A percentile compares a stretch with the other conserved stretches of the same genome.
These are phyloP conservation scores for Spodoptera frugiperda DNA, from an alignment of 1,140 invertebrate genomes.

Conservation along the genomic window DNA sequence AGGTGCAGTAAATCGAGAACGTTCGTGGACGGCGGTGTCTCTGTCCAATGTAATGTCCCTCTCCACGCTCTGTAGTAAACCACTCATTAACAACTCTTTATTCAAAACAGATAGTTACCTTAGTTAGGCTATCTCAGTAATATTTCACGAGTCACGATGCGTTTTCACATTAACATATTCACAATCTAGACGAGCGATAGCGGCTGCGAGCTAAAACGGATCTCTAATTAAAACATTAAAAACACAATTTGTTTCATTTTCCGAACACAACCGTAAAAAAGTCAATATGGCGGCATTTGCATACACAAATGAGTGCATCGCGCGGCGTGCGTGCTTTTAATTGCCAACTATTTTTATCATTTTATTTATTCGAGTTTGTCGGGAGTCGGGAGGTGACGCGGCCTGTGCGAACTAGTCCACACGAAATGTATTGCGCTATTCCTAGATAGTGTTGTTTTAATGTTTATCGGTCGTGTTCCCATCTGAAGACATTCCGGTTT, in stretches of 20 bases:
- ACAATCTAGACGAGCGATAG: conserved; percentile 64
- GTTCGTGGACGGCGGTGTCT: conserved; percentile 4
- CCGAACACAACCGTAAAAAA: conserved; percentile 54
- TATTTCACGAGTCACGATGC: conserved; percentile 67
- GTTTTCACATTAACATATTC: conserved; percentile 67
- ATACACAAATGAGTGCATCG: conserved; percentile 60
- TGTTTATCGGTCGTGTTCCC: conserved; percentile 48
- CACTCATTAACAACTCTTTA: conserved; percentile 62
- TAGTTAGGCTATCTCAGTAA: conserved; percentile 60
- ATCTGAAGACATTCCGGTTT: conserved; percentile 46
- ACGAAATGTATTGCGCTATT: conserved; percentile 42
- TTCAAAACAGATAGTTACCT: conserved; percentile 52
- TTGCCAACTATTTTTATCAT: conserved; percentile 58
- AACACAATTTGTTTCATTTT: conserved; percentile 65
- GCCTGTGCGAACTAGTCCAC: conserved; percentile 27
- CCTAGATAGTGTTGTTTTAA: conserved; percentile 47
- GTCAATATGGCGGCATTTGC: conserved; percentile 64
- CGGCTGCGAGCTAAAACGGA: conserved; percentile 51
- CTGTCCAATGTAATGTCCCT: conserved; percentile 30
- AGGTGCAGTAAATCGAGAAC: conserved; percentile 33
- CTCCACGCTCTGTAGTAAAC: conserved; percentile 54
- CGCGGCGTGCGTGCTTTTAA: conserved; percentile 60
- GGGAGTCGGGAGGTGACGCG: conserved; percentile 48
- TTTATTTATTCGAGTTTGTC: conserved; percentile 57
- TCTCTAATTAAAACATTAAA: conserved; percentile 73